Evolutionary conservation across 2,888 invertebrate genomes (phyloP), one percentile per base, ranked within the genome.

Genomic region (Stenurella melanura): DNA sequence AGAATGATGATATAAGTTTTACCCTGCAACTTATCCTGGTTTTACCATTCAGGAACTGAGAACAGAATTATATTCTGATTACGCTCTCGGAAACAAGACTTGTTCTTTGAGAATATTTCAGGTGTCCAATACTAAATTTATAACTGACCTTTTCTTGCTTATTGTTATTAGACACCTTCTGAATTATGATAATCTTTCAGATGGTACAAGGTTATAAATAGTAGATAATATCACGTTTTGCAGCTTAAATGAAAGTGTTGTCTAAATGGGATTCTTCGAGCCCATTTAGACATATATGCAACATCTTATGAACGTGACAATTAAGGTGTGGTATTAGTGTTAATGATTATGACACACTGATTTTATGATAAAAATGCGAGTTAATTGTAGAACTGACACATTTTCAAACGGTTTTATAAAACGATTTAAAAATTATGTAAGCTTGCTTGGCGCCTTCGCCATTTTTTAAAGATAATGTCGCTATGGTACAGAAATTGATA

Each of bases 161-260:
- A 21, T 54, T 56, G 50, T 21, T 54, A 67, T n/a, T 66, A 50
- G 19, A 10, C 42, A 21, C 18, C 19, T 21, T 18, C 66, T 15
- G 19, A 19, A 66, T n/a, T 67, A 50, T 19, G 9, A 18, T 12
- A 11, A 58, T 18, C 21, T 58, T 21, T 19, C 4, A 18, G 64
- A 66, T 54, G 54, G 56, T n/a, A 26, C 67, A 54, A 67, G 67
- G 67, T 54, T 30, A 19, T 0, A 26, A 54, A 19, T 26, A 21
- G 4, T 58, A 56, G 12, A 9, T 10, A 64, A 42, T 9, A 9
- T 42, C 54, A 67, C 67, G 54, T 19, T 67, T 67, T 56, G 5
- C n/a, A 1, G 50, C 21, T 42, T 21, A 21, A 64, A 38, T 63
- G n/a, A 38, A 63, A 34, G 17, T 64, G 7, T 17, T 30, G 42